Base-by-base conservation (phyloP, 1,140 invertebrate species). In the Pomacea maculata region DNA sequence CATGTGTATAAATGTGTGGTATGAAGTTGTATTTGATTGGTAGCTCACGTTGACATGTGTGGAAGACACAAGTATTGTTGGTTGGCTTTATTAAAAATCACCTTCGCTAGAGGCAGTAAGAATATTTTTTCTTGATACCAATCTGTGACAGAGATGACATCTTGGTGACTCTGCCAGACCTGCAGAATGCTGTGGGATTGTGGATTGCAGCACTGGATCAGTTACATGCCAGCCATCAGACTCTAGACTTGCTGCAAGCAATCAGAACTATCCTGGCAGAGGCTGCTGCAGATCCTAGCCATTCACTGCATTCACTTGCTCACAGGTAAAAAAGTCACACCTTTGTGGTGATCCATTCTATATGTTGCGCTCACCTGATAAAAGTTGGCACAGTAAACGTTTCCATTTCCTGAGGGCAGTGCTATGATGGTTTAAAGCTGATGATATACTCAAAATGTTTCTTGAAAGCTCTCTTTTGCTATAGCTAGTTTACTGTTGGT, bases 231-330 rank as follows among this genome's bases (percentile, higher is more conserved):
- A 79, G 82, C 11, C 85, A 90, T 76, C 82, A 83, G 1, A 83
- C 84, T 57, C 76, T 90, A 12, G 88, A 90, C 34, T 88, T 89
- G 14, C 83, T 90, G 64, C 88, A 91, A 76, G 87, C 89, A 34
- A 78, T 91, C 70, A 90, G 90, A 79, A 83, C 87, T 34, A 74
- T 91, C 45, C 83, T 92, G 17, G 86, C 88, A 77, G 92, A 92
- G 80, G 92, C 92, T 29, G 84, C 89, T 75, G 83, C 84, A n/a
- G 90, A 92, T 80, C 83, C 86, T 45, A 78, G 86, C 67, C 89
- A 92, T 82, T 71, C 83, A 54, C 83, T 92, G 21, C 91, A 89
- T 81, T 83, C 90, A 55, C 83, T 93, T 3, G 86, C 87, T 78
- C 85, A 90, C 34, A 89, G 91, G 87, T 92, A 82, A 81, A 45